Base-by-base conservation (phyloP, 2,113 vertebrate genomes). In the Candoia aspera region DNA sequence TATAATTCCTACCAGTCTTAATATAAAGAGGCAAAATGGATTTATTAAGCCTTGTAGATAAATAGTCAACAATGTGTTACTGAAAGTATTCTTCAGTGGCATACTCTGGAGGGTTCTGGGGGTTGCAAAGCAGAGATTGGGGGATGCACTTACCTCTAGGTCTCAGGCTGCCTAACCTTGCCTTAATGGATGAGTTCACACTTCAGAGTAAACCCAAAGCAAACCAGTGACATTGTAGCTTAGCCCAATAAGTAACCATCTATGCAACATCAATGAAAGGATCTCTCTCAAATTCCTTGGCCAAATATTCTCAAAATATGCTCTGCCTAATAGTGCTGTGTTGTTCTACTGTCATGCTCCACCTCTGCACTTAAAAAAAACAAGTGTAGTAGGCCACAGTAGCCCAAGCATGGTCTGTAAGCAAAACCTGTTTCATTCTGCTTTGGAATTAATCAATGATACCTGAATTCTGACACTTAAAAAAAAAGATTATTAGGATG, bases 401-500 rank as follows among this genome's bases (percentile, higher is more conserved):
- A 49, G 6, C 17, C 26, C 85, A 37, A 58, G 8, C 55, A 42
- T 26, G 37, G 1, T 29, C 11, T 60, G 6, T 89, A 62, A 29
- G 37, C 57, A 24, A 10, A n/a, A n/a, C n/a, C n/a, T n/a, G n/a
- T 29, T 73, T 26, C 26, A 29, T 29, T 55, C 4, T 73, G n/a
- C 12, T 49, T 57, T 58, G 33, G 55, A 15, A 15, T 83, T 29
- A 84, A 84, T 59, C 6, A 84, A 33, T 59, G 58, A 84, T 84
- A 42, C 37, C 24, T 42, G 33, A 79, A 1, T 85, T 85, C 13
- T 90, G 89, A 57, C 57, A 59, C 49, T 92, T 85, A 93, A 37
- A 91, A 79, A 79, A 49, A 49, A 3, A 90, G 54, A 17, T 90
- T 86, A 86, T 55, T 91, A 59, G 33, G 1, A 64, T 93, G 60